Evolutionary conservation across 2,888 invertebrate species (phyloP).

Genomic region (Dilophus febrilis): DNA sequence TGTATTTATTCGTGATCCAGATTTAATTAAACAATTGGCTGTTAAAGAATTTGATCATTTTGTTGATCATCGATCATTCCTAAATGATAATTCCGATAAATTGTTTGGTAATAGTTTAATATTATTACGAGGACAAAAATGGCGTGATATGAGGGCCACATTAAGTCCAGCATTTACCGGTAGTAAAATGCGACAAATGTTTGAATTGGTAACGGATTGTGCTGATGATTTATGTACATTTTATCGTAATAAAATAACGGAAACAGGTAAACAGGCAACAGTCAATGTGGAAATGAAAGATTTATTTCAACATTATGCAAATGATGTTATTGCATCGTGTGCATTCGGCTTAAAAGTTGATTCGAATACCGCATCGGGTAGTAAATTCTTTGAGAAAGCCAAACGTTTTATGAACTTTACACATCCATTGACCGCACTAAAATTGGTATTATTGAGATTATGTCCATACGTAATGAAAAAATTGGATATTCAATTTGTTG

Average conservation of each 20-base stretch:
- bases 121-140: constrained; percentile 7
- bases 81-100: no score
- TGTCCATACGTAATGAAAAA: constrained; percentile 9
- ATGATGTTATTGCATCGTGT: constrained; percentile 36
- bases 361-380: constrained; percentile 30
- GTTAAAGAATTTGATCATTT: no score
- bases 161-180: constrained; percentile 19
- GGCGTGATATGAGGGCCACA: constrained; percentile 19
- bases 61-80: no score
- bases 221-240: background rate
- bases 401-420: background rate
- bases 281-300: constrained; percentile 28
- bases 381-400: constrained; percentile 37
- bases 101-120: no score
- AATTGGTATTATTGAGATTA: constrained; percentile 7
- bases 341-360: constrained; percentile 34
- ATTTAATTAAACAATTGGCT: no score
- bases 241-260: no score
- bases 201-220: constrained; percentile 4
- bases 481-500: constrained; percentile 9
- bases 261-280: background rate
- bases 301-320: constrained; percentile 29
- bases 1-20: no score
- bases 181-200: constrained; percentile 18
- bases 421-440: constrained; percentile 4